Evolutionary conservation across 1,140 invertebrate genomes (phyloP), one percentile per base, ranked within the genome.

Genomic region (Papilio glaucus): DNA sequence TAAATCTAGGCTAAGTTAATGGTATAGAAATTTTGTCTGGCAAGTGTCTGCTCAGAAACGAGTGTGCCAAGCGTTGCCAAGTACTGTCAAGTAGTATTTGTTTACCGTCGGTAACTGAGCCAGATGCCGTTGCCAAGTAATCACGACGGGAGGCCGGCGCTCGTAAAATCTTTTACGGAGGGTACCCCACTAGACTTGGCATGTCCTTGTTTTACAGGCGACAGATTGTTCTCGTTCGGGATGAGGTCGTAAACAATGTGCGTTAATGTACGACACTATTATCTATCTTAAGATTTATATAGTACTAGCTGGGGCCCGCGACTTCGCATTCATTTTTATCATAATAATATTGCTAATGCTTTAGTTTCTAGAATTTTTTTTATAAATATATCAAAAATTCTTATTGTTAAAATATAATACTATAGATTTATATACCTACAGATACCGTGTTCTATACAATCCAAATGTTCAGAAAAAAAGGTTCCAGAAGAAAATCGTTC

Each of bases 41-140:
- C 49, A 57, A 57, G 49, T 57, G 21, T 24, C 5, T 57, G 49
- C 24, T 21, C 49, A 24, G 49, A 24, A 24, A 57, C 18, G 24
- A 9, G 39, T 57, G 49, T 57, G 21, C 49, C 21, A 57, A 57
- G 10, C 8, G 21, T 24, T 57, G 21, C 49, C 49, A 57, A 57
- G 21, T 9, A 18, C 18, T 49, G 45, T 18, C 45, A 49, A 49
- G 45, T 21, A 9, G n/a, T 33, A 33, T 57, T 24, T 57, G 49
- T 57, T 57, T 57, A 57, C 49, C 21, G 29, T 33, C 29, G 21
- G 49, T 57, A 57, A 57, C 49, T 8, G 24, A 21, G 49, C 49
- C 49, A 24, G 49, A 57, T 57, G 10, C 49, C 49, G 49, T 57
- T 57, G 49, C 49, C 49, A 57, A 57, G 21, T 24, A 57, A 57